phyloP scores from a whole-genome alignment of 2,888 invertebrate species.

The Baccha elongata region DNA sequence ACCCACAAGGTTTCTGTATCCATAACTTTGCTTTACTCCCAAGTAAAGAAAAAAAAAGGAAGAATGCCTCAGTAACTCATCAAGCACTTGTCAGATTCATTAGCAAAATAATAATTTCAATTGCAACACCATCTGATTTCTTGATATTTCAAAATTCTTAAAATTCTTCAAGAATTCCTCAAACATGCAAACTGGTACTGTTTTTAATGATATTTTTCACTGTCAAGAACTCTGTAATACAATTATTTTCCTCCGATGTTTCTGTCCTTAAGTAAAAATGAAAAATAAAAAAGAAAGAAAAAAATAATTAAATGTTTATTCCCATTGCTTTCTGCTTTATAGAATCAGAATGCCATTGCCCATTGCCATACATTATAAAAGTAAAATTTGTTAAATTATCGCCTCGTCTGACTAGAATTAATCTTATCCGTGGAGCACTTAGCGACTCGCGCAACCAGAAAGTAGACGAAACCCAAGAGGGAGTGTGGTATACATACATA shows the following conservation, averaged over 20 bases:
- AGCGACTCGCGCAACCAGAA: neutral
- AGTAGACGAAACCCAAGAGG: neutral
- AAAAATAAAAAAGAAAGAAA: neutral
- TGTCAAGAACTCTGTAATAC: neutral
- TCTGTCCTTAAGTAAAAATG: neutral
- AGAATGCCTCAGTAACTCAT: no score
- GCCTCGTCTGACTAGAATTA: constrained; percentile 7
- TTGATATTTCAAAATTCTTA: neutral
- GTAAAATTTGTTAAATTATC: constrained; percentile 9
- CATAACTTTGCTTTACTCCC: no score
- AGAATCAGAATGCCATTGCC: neutral
- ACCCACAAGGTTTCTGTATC: no score
- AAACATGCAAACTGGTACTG: neutral
- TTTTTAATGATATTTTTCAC: neutral
- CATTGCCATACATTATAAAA: neutral
- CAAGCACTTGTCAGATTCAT: neutral
- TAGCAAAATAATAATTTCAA: neutral
- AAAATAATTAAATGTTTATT: neutral
- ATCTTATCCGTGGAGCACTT: neutral
- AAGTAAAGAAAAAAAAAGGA: no score
- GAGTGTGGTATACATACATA: neutral
- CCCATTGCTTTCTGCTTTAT: neutral
- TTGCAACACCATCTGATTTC: neutral
- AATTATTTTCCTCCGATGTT: neutral
- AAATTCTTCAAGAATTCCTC: neutral